These are phyloP conservation scores for Sus scrofa DNA, from an alignment of 2,113 vertebrate species.

Conservation along the genomic window DNA sequence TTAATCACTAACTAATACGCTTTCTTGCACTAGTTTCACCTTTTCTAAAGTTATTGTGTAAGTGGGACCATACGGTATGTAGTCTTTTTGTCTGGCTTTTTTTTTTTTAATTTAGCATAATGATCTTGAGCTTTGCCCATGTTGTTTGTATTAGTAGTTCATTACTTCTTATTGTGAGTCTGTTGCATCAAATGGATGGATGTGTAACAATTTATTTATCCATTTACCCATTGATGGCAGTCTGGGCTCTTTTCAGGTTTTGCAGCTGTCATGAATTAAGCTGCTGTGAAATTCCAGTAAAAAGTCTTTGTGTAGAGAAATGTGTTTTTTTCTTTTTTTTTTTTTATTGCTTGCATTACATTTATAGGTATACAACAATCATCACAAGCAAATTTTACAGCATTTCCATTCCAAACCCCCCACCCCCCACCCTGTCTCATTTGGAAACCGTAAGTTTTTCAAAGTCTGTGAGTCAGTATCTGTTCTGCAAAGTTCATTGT, in stretches of 20 bases:
- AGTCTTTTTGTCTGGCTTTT: neutral
- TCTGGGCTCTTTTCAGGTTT: neutral
- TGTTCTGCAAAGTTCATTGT: too few species aligned
- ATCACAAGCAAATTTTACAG: too few species aligned
- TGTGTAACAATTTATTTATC: neutral
- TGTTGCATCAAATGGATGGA: neutral
- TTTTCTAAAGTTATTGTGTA: neutral
- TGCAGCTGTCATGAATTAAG: neutral
- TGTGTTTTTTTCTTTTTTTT: too few species aligned
- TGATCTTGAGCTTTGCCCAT: neutral
- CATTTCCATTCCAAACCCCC: too few species aligned
- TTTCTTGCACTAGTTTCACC: neutral
- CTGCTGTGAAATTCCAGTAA: neutral
- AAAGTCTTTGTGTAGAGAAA: neutral
- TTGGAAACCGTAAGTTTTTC: too few species aligned
- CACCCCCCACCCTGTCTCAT: too few species aligned
- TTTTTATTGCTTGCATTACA: too few species aligned
- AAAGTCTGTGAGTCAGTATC: too few species aligned
- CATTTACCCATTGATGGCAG: neutral
- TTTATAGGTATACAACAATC: too few species aligned
- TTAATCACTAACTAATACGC: neutral
- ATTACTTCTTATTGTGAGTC: neutral
- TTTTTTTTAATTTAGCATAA: neutral
- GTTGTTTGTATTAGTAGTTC: neutral
- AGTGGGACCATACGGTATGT: neutral